Evolutionary conservation across 2,888 invertebrate species (phyloP).

Genomic region (Synergus gifuensis): DNA sequence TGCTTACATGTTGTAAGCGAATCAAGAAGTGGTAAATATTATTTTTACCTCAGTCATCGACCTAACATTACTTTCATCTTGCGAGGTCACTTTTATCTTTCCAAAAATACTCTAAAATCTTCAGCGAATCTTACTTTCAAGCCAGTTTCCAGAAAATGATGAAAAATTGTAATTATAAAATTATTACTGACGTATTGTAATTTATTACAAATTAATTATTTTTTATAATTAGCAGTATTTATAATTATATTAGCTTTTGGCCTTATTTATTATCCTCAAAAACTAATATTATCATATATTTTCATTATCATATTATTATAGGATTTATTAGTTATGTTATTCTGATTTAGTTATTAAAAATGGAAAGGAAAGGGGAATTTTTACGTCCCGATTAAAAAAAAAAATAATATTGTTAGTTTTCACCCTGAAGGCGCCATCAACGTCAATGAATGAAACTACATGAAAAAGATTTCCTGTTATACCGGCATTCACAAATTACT

Average conservation of each 20-base stretch:
- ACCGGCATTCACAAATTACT: conserved; percentile 3
- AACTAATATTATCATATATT: too few relatives aligned
- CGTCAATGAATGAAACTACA: not conserved
- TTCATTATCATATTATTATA: too few relatives aligned
- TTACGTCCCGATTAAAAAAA: too few relatives aligned
- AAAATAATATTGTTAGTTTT: not conserved
- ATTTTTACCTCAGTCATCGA: conserved; percentile 17
- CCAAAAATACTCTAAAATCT: not conserved
- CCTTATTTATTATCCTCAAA: not conserved
- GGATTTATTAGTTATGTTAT: not conserved
- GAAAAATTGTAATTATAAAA: not conserved
- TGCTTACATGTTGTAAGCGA: not conserved
- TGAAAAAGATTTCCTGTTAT: conserved; percentile 3
- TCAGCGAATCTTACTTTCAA: not conserved
- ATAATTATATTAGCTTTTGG: not conserved
- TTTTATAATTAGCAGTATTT: too few relatives aligned
- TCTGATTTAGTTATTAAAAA: not conserved
- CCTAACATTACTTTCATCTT: not conserved
- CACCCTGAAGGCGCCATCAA: not conserved
- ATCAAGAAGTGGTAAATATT: conserved; percentile 10
- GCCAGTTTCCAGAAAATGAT: not conserved
- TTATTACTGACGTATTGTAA: not conserved
- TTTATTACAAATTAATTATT: too few relatives aligned
- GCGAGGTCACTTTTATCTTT: not conserved
- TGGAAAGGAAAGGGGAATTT: too few relatives aligned